These are phyloP conservation scores for Montipora sp. DNA, from an alignment of 64 coral and sea anemone species.

Conservation along the genomic window DNA sequence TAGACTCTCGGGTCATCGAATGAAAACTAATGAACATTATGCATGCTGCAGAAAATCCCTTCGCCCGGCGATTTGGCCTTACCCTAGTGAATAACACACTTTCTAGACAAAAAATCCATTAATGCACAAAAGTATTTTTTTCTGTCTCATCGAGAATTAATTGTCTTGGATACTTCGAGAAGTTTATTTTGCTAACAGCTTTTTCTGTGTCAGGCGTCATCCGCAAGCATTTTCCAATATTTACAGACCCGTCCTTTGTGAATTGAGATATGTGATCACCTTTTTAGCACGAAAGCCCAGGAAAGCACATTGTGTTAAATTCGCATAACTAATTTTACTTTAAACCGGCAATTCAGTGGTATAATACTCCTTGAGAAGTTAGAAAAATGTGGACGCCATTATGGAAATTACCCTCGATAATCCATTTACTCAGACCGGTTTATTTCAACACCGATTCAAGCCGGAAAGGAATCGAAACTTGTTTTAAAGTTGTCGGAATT, in stretches of 20 bases:
- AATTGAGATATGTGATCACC: constrained; percentile 25
- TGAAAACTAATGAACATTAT: neutral
- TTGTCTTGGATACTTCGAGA: neutral
- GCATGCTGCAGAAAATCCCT: neutral
- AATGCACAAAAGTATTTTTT: neutral
- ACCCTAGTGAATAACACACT: neutral
- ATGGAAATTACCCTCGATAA: neutral
- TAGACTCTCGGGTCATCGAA: neutral
- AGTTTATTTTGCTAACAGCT: neutral
- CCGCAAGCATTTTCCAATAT: neutral
- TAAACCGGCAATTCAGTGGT: neutral
- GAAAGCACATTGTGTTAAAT: neutral
- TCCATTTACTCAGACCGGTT: neutral
- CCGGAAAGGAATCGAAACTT: neutral
- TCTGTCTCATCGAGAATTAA: neutral
- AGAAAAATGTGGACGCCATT: neutral
- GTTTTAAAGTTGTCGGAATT: neutral
- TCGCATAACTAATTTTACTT: neutral
- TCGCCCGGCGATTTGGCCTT: neutral
- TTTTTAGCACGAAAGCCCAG: neutral
- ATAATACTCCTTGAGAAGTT: neutral
- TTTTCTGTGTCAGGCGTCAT: neutral
- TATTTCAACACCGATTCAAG: neutral
- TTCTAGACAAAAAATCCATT: neutral
- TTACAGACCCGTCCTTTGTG: neutral